Conservation (phyloP, 2,797 vertebrate genomes). For the Hapalemur alaotrensis region DNA sequence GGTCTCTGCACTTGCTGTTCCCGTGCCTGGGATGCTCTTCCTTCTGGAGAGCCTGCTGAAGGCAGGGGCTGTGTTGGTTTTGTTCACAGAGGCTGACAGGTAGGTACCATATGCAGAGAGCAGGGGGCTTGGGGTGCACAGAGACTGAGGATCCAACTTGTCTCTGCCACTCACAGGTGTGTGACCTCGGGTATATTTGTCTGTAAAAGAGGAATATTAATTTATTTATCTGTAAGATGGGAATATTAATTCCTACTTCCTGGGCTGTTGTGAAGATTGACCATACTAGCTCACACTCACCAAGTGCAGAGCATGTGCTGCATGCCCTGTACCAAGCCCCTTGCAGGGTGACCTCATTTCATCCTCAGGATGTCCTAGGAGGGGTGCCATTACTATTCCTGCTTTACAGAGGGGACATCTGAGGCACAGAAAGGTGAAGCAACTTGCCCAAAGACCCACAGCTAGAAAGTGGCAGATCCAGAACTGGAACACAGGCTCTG, state of each 20-base stretch:
- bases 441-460: background rate
- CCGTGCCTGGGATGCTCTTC: background rate
- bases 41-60: background rate
- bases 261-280: background rate
- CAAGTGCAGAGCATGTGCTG: background rate
- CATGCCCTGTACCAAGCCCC: background rate
- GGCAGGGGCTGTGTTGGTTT: background rate
- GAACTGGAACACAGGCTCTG: background rate
- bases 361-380: background rate
- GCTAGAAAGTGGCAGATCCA: background rate
- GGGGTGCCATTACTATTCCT: background rate
- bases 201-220: background rate
- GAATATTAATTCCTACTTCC: background rate
- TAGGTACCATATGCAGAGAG: background rate
- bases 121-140: background rate
- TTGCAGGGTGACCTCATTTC: background rate
- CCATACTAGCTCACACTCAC: background rate
- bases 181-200: background rate
- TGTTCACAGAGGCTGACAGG: background rate
- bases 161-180: background rate
- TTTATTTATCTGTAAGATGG: background rate
- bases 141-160: background rate
- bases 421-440: background rate
- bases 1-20: background rate
- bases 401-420: background rate